phyloP scores from a whole-genome alignment of 2,797 vertebrate genomes.

The Sebastes nivosus region DNA sequence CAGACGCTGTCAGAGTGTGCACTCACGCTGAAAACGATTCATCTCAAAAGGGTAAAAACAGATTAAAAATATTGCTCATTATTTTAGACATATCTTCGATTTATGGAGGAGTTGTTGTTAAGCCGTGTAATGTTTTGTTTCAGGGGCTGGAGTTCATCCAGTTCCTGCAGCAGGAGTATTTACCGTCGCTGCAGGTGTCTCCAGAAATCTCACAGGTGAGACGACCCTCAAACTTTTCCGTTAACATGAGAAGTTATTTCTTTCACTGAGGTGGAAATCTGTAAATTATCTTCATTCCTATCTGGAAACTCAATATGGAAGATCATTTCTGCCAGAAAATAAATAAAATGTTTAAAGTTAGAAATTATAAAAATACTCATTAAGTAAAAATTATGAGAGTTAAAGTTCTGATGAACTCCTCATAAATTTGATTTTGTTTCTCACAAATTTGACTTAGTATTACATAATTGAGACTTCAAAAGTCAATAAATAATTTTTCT shows the following conservation, averaged over 20 bases:
- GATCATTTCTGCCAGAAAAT: slow-evolving; percentile 24
- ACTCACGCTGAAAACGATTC: slow-evolving; percentile 95
- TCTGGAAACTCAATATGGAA: slow-evolving; percentile 32
- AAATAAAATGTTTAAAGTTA: background rate
- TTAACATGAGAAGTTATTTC: too few species aligned
- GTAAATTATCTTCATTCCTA: slow-evolving; percentile 18
- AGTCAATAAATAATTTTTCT: background rate
- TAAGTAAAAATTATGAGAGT: background rate
- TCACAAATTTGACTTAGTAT: background rate
- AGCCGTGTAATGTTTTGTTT: background rate
- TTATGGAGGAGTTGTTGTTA: background rate
- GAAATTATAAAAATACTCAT: background rate
- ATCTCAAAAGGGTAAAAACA: slow-evolving; percentile 93
- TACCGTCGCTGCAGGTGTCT: slow-evolving; percentile 94
- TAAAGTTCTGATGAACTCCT: background rate
- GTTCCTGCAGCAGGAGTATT: slow-evolving; percentile 95
- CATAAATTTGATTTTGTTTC: background rate
- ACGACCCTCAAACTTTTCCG: too few species aligned
- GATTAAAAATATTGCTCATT: background rate
- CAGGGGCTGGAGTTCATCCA: slow-evolving; percentile 96
- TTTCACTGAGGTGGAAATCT: too few species aligned
- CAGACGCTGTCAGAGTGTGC: slow-evolving; percentile 96
- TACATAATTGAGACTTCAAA: background rate
- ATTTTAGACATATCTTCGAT: background rate
- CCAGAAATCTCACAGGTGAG: slow-evolving; percentile 95